phyloP scores from a whole-genome alignment of 2,113 vertebrate genomes.

The Dromaius novaehollandiae region DNA sequence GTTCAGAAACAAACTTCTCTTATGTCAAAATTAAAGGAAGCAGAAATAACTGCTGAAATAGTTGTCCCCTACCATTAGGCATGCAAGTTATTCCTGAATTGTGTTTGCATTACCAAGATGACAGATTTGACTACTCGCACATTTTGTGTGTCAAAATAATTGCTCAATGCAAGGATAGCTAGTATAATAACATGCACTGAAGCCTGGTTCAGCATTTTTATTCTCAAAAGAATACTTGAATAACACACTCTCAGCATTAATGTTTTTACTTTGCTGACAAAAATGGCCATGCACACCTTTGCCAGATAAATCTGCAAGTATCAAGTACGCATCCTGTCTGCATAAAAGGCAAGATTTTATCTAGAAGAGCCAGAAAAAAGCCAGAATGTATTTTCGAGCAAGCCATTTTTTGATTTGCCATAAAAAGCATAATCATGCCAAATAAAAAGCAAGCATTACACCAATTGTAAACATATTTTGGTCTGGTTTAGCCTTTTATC shows the following conservation, averaged over 20 bases:
- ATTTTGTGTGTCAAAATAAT: slow-evolving; percentile 49
- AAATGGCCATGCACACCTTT: background rate
- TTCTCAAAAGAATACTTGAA: background rate
- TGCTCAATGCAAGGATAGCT: slow-evolving; percentile 7
- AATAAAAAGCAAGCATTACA: background rate
- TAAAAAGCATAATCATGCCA: background rate
- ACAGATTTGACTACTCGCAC: slow-evolving; percentile 60
- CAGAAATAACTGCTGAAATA: slow-evolving; percentile 24
- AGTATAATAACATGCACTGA: slow-evolving; percentile 39
- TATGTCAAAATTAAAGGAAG: slow-evolving; percentile 24
- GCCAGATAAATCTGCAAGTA: background rate
- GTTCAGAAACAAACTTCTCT: background rate
- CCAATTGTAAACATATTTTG: background rate
- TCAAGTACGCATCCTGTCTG: background rate
- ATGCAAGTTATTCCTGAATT: slow-evolving; percentile 51
- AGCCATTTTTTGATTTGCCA: slow-evolving; percentile 13
- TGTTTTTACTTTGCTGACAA: slow-evolving; percentile 8
- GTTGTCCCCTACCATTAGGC: slow-evolving; percentile 6
- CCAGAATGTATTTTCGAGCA: background rate
- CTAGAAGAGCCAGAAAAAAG: background rate
- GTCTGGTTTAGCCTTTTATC: background rate
- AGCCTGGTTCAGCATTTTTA: background rate
- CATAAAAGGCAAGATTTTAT: background rate
- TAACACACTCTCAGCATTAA: background rate
- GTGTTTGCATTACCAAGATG: slow-evolving; percentile 16